Conservation (phyloP, 2,888 invertebrate genomes). For the Chrysolina oricalcia region DNA sequence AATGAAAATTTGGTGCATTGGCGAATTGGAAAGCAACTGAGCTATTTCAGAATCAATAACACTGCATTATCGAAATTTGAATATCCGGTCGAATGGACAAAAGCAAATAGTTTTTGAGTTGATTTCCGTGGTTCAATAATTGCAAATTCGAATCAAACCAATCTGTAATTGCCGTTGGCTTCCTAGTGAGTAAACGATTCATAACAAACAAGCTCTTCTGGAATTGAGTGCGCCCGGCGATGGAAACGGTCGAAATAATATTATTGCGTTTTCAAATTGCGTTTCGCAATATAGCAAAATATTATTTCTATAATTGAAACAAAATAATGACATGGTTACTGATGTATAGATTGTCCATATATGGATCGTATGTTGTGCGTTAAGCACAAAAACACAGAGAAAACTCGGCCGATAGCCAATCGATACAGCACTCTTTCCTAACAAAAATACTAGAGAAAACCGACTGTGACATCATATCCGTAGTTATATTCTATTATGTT, state of each 20-base stretch:
- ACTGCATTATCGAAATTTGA: neutral
- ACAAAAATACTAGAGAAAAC: too few relatives aligned
- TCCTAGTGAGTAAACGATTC: neutral
- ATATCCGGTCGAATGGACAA: neutral
- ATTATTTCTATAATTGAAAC: neutral
- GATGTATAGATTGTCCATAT: neutral
- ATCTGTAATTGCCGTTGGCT: slow-evolving; percentile 12
- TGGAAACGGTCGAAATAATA: neutral
- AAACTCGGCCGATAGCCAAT: too few relatives aligned
- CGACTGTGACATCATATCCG: too few relatives aligned
- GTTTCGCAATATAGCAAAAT: neutral
- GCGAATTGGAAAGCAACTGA: neutral
- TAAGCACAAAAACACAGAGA: too few relatives aligned
- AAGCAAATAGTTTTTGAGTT: slow-evolving; percentile 25
- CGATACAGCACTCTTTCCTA: too few relatives aligned
- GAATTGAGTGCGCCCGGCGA: neutral
- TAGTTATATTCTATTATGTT: too few relatives aligned
- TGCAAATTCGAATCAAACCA: slow-evolving; percentile 6
- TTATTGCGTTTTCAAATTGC: neutral
- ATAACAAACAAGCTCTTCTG: neutral
- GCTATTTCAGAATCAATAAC: neutral
- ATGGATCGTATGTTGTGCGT: too few relatives aligned
- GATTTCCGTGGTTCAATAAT: slow-evolving; percentile 25
- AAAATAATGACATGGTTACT: neutral
- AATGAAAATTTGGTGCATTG: neutral